phyloP scores from a whole-genome alignment of 2,888 invertebrate species.

The Campopleginae sp. region DNA sequence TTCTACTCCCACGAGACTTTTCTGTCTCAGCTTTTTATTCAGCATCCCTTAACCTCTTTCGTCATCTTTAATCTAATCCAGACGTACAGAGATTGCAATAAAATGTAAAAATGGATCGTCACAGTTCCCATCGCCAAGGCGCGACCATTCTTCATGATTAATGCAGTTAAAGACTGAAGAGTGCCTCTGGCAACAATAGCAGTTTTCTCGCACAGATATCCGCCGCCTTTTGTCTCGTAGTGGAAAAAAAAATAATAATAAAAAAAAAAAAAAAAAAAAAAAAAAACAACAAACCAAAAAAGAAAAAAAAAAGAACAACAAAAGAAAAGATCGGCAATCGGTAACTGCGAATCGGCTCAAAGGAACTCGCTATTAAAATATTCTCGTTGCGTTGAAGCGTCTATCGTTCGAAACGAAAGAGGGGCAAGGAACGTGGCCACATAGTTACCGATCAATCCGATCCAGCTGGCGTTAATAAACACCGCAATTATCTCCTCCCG shows the following conservation, averaged over 20 bases:
- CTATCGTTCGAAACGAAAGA: neutral
- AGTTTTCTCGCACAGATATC: conserved; percentile 7
- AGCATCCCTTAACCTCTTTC: neutral
- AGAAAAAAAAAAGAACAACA: neutral
- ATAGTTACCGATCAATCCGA: conserved; percentile 59
- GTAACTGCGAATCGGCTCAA: conserved; percentile 1
- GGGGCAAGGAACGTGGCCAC: conserved; percentile 8
- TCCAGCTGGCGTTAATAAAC: conserved; percentile 56
- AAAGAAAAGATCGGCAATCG: conserved; percentile 23
- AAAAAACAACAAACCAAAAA: neutral
- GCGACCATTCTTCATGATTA: conserved; percentile 25
- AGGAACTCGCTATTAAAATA: conserved; percentile 14
- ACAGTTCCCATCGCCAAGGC: conserved; percentile 51
- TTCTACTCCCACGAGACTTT: neutral
- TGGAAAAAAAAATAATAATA: conserved; percentile 2
- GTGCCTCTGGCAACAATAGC: conserved; percentile 10
- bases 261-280: neutral
- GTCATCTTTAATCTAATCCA: neutral
- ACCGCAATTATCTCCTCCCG: conserved; percentile 51
- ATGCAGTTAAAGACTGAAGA: conserved; percentile 1
- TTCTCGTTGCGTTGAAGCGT: conserved; percentile 23
- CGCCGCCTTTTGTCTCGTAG: conserved; percentile 23
- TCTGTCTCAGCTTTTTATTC: neutral
- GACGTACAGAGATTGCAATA: neutral
- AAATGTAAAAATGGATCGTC: conserved; percentile 37